phyloP scores from a whole-genome alignment of 2,113 vertebrate genomes.

The Mesoclemmys tuberculata region DNA sequence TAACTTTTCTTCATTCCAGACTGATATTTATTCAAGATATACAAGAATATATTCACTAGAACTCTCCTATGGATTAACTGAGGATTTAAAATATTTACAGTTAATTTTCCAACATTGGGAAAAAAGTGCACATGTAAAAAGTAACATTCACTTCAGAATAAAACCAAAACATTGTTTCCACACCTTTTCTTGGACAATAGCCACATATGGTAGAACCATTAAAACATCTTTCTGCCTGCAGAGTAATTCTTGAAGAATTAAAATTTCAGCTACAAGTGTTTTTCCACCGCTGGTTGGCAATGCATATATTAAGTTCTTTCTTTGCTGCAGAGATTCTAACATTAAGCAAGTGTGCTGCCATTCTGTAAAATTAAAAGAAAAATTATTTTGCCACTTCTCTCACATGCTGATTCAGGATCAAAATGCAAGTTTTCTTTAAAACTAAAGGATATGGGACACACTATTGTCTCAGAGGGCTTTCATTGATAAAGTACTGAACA shows the following conservation, averaged over 20 bases:
- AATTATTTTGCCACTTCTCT: neutral
- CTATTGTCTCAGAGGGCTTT: neutral
- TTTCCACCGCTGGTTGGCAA: conserved; percentile 96
- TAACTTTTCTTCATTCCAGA: neutral
- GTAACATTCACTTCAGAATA: rapidly evolving
- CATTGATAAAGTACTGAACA: neutral
- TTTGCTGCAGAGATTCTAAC: conserved; percentile 86
- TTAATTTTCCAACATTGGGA: neutral
- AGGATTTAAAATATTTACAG: neutral
- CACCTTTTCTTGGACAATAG: conserved; percentile 98
- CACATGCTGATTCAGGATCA: neutral
- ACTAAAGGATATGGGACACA: neutral
- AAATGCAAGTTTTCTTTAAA: neutral
- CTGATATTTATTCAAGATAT: neutral
- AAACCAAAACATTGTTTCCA: neutral
- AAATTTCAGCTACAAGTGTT: conserved; percentile 96
- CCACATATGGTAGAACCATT: conserved; percentile 93
- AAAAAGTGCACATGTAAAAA: neutral
- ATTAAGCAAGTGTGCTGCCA: conserved; percentile 96
- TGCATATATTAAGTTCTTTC: conserved; percentile 95
- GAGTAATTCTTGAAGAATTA: conserved; percentile 92
- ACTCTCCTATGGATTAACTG: neutral
- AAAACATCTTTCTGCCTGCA: conserved; percentile 91
- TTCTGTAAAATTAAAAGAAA: conserved; percentile 77
- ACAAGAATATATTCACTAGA: neutral